Base-by-base conservation (phyloP, 2,888 invertebrate species). In the Sarcophaga subvicina region DNA sequence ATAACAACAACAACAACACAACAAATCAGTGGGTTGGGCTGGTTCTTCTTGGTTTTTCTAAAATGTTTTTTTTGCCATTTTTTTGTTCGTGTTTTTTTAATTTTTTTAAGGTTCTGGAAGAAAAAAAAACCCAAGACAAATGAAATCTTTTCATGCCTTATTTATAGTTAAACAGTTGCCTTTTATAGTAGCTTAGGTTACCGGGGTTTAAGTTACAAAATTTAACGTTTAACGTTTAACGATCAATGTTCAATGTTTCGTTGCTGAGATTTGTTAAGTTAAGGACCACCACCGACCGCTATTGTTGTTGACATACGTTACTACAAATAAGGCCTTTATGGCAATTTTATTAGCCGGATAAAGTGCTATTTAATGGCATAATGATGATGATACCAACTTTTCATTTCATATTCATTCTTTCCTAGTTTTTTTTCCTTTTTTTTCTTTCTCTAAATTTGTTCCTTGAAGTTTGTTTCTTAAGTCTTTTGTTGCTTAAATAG, bases 1-100 rank as follows among this genome's bases (percentile, higher is more conserved):
- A 11, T 0, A 27, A 27, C 27, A 27, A 37, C 37, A 37, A 37
- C 37, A 37, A 37, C 37, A 37, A 69, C 63, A 67, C 49, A 80
- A 87, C 75, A 87, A 87, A 87, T 87, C 81, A 84, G 87, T 87
- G 87, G 87, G 87, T 80, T 84, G 81, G 37, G 63, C 17, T 62
- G 66, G 66, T 70, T 22, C 12, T 67, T 73, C 22, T 64, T n/a
- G 20, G 14, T 64, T 63, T 63, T 45, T 54, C 49, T 4, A 14
- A 49, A 49, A 6, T 49, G 2, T 49, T 49, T 49, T 14, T 49
- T n/a, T n/a, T n/a, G n/a, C 49, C 8, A 54, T 45, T 62, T 20
- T 22, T 67, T 67, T 63, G 10, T 59, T 45, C 14, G 76, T 25
- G 11, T 54, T 54, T 59, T 22, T 67, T 20, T 20, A 20, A 20